Base-by-base conservation (phyloP, 1,140 invertebrate genomes). In the Condylostylus longicornis region DNA sequence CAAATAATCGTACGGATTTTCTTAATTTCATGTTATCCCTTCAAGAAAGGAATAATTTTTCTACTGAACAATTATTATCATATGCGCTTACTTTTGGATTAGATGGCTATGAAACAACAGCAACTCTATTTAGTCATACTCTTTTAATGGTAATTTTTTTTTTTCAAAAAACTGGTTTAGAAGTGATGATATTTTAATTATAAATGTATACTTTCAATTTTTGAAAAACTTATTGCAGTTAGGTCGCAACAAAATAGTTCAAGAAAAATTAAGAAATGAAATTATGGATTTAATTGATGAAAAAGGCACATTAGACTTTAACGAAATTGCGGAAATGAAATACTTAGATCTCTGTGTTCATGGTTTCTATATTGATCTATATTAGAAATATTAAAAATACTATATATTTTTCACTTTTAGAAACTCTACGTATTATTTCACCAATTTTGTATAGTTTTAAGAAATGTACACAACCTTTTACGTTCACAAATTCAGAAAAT, bases 221-320 rank as follows among this genome's bases (percentile, higher is more conserved):
- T 6, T 10, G 10, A 23, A 6, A 23, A 23, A 5, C 5, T 33
- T 6, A n/a, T 34, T 19, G 4, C 4, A 71, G 42, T 48, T 79
- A 15, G 65, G 74, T 4, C 49, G 43, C 18, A 66, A 77, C 58
- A 63, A 53, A 12, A 45, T 64, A 4, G 53, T 57, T 10, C 74
- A 77, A 46, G 55, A 70, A 9, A 70, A 64, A 56, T 47, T 77
- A 10, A 61, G 63, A 19, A 33, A 66, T 38, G 75, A 79, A 58
- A 49, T 77, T 5, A 39, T 47, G 3, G 40, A 42, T 8, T 15
- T 6, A 10, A n/a, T 37, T 13, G 8, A 17, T 14, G 14, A 13
- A 14, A 31, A 36, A n/a, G 20, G 20, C 4, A 15, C 27, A 5
- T 10, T 41, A 4, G 12, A 15, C 15, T 37, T 18, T 28, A 29